These are phyloP conservation scores for Diacarnus erythraeanus DNA, from an alignment of 37 sponge, comb jelly and placozoan species.

Conservation along the genomic window DNA sequence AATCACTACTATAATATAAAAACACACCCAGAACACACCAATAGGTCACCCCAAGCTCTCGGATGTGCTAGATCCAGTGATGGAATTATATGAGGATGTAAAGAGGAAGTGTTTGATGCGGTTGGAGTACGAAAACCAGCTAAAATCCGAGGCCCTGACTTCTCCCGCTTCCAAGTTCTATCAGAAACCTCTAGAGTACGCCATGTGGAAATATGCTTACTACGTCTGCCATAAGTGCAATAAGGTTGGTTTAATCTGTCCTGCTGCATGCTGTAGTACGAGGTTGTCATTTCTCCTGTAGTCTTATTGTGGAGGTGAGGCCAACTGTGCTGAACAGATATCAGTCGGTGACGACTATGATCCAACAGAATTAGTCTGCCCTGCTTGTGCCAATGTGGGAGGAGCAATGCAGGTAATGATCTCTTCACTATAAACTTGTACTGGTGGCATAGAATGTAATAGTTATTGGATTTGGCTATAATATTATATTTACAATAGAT, in stretches of 20 bases:
- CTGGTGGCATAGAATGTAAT: too few relatives aligned
- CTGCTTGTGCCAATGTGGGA: slow-evolving; percentile 85
- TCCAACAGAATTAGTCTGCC: slow-evolving; percentile 93
- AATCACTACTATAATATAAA: too few relatives aligned
- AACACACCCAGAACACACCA: slow-evolving; percentile 64
- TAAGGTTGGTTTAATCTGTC: slow-evolving; percentile 60
- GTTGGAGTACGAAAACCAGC: slow-evolving; percentile 92
- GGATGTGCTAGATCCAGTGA: slow-evolving; percentile 72
- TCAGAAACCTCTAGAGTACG: slow-evolving; percentile 90
- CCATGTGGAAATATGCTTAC: slow-evolving; percentile 94
- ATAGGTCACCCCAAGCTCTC: slow-evolving; percentile 76
- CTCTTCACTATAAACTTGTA: too few relatives aligned
- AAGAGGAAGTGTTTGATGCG: slow-evolving; percentile 88
- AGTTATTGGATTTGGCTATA: too few relatives aligned
- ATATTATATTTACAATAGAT: slow-evolving; percentile 38
- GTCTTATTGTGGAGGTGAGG: slow-evolving; percentile 95
- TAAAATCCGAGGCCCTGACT: slow-evolving; percentile 86
- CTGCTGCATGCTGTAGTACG: background rate
- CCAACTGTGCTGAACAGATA: slow-evolving; percentile 73
- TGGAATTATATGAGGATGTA: slow-evolving; percentile 82
- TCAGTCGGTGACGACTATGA: slow-evolving; percentile 88
- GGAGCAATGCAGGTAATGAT: slow-evolving; percentile 60
- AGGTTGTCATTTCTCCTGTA: slow-evolving; percentile 11
- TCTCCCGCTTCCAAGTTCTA: slow-evolving; percentile 80
- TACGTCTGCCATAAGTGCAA: slow-evolving; percentile 97